Evolutionary conservation across 2,113 vertebrate species (phyloP).

Genomic region (Eretmodus cyanostictus): DNA sequence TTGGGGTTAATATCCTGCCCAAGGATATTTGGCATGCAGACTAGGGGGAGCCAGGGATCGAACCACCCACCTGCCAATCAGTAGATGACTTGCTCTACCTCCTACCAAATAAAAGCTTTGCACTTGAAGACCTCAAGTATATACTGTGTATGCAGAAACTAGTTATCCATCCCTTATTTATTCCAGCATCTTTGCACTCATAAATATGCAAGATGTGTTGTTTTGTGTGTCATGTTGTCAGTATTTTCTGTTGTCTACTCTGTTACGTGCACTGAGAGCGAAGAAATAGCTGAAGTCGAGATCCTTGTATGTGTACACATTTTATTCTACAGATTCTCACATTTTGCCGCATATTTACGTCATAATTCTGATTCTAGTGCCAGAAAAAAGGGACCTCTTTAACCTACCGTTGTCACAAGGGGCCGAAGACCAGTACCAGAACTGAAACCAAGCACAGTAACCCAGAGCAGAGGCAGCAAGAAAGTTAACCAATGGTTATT

Average conservation of each 20-base stretch:
- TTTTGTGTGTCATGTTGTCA: background rate
- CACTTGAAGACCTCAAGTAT: background rate
- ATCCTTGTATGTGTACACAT: background rate
- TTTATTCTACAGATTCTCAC: background rate
- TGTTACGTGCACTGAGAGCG: background rate
- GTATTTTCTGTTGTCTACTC: background rate
- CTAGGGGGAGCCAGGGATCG: background rate
- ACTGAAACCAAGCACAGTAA: background rate
- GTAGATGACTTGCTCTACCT: background rate
- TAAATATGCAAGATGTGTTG: background rate
- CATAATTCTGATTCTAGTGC: background rate
- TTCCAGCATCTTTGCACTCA: background rate
- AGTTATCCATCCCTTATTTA: background rate
- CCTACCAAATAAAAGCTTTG: background rate
- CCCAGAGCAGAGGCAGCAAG: background rate
- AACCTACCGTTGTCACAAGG: accelerated
- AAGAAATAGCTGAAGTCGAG: background rate
- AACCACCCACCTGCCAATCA: background rate
- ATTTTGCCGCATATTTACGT: background rate
- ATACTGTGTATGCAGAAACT: background rate
- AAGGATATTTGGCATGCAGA: background rate
- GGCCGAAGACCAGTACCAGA: accelerated
- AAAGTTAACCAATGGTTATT: accelerated
- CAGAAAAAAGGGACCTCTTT: background rate
- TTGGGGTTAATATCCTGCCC: background rate